Conservation (phyloP, 2,888 invertebrate species). For the Orchesellides sinensis region DNA sequence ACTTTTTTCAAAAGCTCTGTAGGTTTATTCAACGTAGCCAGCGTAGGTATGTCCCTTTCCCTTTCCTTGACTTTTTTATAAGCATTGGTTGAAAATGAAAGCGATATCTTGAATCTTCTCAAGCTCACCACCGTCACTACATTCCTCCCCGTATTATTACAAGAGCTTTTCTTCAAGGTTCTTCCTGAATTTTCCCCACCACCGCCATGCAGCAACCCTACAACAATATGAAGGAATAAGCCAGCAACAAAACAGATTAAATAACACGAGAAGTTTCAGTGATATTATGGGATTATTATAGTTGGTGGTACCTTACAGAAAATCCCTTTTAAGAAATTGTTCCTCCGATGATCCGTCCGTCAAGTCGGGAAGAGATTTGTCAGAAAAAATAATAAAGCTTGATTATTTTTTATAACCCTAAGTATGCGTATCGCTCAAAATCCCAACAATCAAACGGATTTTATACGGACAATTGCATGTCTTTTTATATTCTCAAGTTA, state of each 20-base stretch:
- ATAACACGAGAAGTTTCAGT: background rate
- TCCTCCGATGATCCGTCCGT: background rate
- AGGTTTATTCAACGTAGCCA: too few species aligned
- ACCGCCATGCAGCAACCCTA: too few species aligned
- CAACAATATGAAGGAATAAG: too few species aligned
- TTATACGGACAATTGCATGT: too few species aligned
- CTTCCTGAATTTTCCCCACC: conserved; percentile 59
- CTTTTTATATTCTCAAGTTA: too few species aligned
- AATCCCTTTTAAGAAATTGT: conserved; percentile 20
- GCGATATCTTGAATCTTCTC: conserved; percentile 7
- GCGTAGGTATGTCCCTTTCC: conserved; percentile 21
- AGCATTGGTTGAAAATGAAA: conserved; percentile 35
- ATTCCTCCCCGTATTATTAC: background rate
- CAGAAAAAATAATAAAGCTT: too few species aligned
- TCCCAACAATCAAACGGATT: too few species aligned
- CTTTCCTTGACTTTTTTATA: conserved; percentile 13
- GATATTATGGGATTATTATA: background rate
- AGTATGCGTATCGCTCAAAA: too few species aligned
- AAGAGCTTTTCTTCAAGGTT: conserved; percentile 41
- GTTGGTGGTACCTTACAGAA: conserved; percentile 33
- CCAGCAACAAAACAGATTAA: too few species aligned
- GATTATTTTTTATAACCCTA: too few species aligned
- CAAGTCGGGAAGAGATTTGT: too few species aligned
- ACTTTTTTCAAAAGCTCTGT: too few species aligned
- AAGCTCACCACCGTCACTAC: background rate